Conservation (phyloP, 2,113 vertebrate genomes). For the Falcunculus frontatus region DNA sequence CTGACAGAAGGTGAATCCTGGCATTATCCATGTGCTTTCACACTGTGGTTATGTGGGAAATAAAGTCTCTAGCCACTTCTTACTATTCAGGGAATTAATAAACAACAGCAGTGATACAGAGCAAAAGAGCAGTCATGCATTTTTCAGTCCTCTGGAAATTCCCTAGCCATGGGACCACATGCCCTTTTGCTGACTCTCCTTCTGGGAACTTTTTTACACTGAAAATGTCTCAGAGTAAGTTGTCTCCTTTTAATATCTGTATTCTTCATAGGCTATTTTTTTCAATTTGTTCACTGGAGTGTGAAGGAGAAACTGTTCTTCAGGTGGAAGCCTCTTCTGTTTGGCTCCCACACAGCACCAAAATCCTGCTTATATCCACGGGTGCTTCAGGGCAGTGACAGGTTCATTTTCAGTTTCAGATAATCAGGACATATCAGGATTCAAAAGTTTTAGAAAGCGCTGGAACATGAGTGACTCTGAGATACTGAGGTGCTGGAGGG, state of each 20-base stretch:
- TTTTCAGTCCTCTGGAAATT: slow-evolving; percentile 22
- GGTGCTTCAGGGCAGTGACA: background rate
- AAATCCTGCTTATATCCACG: background rate
- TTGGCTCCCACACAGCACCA: background rate
- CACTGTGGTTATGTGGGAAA: slow-evolving; percentile 13
- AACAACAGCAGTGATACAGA: background rate
- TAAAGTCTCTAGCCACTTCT: slow-evolving; percentile 8
- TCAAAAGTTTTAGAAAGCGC: background rate
- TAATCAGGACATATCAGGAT: background rate
- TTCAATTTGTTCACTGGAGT: background rate
- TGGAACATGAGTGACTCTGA: background rate
- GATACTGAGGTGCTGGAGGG: background rate
- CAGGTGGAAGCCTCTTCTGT: background rate
- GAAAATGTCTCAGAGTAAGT: background rate
- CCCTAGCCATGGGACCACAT: background rate
- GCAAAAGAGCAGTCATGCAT: background rate
- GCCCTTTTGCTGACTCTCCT: slow-evolving; percentile 29
- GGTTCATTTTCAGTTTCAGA: background rate
- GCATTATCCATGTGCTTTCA: slow-evolving; percentile 31
- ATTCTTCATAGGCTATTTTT: background rate
- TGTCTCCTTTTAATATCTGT: slow-evolving; percentile 23
- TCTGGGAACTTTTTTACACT: slow-evolving; percentile 23
- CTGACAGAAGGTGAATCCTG: slow-evolving; percentile 59
- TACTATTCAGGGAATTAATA: slow-evolving; percentile 44
- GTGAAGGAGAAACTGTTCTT: slow-evolving; percentile 34